Evolutionary conservation across 2,113 vertebrate species (phyloP).

Genomic region (Carassius carassius): DNA sequence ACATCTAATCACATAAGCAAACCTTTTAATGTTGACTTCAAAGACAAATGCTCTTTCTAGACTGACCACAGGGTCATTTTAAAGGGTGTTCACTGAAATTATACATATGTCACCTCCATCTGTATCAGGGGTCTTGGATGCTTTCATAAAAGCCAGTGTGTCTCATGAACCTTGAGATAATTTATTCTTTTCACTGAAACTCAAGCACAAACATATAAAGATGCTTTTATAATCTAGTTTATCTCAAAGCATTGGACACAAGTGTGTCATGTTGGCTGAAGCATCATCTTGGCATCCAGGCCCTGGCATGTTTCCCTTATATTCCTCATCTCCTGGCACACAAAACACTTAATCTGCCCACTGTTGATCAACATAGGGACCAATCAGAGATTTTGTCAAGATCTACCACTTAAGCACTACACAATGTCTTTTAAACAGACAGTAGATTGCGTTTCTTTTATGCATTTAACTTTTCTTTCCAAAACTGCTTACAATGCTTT

Average conservation of each 20-base stretch:
- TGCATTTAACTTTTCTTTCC: neutral
- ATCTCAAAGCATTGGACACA: neutral
- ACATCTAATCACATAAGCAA: neutral
- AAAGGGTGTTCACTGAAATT: neutral
- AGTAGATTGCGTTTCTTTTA: neutral
- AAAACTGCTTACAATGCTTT: neutral
- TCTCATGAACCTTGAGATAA: neutral
- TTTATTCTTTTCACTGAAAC: neutral
- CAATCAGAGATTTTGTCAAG: constrained; percentile 1
- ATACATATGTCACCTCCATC: constrained; percentile 1
- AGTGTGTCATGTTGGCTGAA: neutral
- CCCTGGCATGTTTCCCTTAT: constrained; percentile 6
- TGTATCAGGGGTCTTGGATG: neutral
- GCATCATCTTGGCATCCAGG: constrained; percentile 19
- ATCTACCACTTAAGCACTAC: neutral
- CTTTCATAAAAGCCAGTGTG: constrained; percentile 5
- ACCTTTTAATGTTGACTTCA: constrained; percentile 18
- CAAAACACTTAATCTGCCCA: neutral
- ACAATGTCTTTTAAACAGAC: neutral
- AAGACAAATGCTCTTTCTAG: neutral
- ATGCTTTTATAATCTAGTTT: constrained; percentile 24
- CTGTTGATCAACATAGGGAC: constrained; percentile 9
- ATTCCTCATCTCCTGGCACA: constrained; percentile 6
- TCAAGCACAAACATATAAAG: neutral
- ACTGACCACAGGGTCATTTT: constrained; percentile 13